Base-by-base conservation (phyloP, 2,888 invertebrate genomes). In the Onthophagus sagittarius region DNA sequence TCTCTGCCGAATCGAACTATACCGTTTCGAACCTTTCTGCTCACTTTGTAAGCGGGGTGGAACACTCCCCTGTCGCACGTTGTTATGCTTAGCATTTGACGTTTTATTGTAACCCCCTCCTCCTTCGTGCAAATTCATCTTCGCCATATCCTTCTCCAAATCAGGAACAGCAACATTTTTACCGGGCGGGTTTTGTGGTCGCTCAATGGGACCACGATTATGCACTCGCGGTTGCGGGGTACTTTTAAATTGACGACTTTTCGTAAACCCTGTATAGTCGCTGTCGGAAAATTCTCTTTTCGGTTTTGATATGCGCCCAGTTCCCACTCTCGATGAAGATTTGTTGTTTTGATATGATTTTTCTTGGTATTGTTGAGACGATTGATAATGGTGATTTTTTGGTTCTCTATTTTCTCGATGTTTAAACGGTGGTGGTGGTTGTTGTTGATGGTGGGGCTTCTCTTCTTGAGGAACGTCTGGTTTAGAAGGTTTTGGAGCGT, bases 11-110 rank as follows among this genome's bases (percentile, higher is more conserved):
- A 88, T 79, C 3, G 81, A 81, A 73, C 88, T 88, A 84, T 90
- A 90, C 11, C 90, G 84, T 78, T 90, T 90, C 74, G 88, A 88
- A 13, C 89, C 88, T 76, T 85, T 85, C 74, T 83, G 84, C 62
- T 83, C 82, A 53, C 79, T 80, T 77, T 84, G 84, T 64, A 85
- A 76, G 73, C 85, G 82, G 0, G 85, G 85, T 0, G 85, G 85
- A 6, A 85, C 82, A 73, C 83, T 84, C n/a, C 81, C 82, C 72
- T 85, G 85, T 69, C 85, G 76, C 0, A 31, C 32, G 70, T 80
- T 79, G 70, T 71, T 75, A 71, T 77, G 78, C 69, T 73, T 74
- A 67, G 75, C 77, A 53, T 67, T 75, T 63, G 62, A 69, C 65
- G 64, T n/a, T 62, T 75, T 72, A 71, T 80, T 80, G 65, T 80